Percentiles rank a stretch among this genome's conserved stretches.
phyloP scores from a whole-genome alignment of 2,113 vertebrate species.

The Ia io region DNA sequence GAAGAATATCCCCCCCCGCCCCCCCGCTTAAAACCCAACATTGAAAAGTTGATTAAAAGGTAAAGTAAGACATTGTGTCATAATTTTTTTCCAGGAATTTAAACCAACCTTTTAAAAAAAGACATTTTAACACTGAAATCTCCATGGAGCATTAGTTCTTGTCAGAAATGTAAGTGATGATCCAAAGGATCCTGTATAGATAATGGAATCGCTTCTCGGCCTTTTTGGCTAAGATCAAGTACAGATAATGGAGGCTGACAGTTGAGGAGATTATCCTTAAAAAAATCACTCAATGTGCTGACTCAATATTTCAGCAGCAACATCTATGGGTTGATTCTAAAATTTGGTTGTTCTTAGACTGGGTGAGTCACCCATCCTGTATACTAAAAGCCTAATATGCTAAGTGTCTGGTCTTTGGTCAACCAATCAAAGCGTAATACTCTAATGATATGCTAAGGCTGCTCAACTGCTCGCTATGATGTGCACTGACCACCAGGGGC shows the following conservation, averaged over 20 bases:
- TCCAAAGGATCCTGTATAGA: neutral
- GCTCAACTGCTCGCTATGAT: too few species aligned
- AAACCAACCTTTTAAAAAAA: neutral
- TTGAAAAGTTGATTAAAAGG: constrained; percentile 40
- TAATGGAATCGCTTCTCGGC: neutral
- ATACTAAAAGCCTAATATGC: too few species aligned
- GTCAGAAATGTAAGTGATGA: neutral
- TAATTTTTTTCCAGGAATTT: neutral
- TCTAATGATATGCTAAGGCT: too few species aligned
- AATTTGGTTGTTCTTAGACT: neutral
- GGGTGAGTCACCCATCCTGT: neutral
- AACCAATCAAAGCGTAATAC: too few species aligned
- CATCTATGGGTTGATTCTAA: neutral
- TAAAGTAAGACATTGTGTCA: constrained; percentile 33
- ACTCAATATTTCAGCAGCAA: neutral
- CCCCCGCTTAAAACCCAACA: neutral
- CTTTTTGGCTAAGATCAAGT: neutral
- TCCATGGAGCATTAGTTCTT: neutral
- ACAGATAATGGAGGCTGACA: neutral
- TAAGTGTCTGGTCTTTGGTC: too few species aligned
- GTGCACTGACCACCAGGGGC: too few species aligned
- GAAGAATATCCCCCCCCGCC: neutral
- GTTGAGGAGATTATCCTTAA: neutral
- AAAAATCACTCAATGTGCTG: neutral
- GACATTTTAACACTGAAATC: neutral